These are phyloP conservation scores for Chironomus tepperi DNA, from an alignment of 1,140 invertebrate species.

Conservation along the genomic window DNA sequence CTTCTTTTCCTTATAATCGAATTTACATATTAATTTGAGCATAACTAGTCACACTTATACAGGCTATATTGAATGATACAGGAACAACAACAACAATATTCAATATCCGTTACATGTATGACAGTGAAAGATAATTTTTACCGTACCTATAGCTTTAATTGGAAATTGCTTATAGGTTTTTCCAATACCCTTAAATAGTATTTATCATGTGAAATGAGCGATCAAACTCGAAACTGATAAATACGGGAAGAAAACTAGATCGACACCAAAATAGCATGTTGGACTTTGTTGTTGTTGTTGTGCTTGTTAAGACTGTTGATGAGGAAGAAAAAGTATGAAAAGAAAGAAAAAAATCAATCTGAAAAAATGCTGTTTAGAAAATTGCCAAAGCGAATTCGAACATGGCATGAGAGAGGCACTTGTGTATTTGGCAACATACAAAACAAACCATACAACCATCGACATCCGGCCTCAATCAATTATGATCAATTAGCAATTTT, in stretches of 20 bases:
- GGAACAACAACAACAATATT: too few species aligned
- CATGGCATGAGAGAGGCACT: neutral
- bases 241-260: too few species aligned
- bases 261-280: too few species aligned
- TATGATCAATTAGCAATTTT: slow-evolving; percentile 24
- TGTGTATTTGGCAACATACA: neutral
- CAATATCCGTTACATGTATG: neutral
- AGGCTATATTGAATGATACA: neutral
- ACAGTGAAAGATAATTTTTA: neutral
- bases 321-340: neutral
- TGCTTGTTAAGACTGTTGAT: neutral
- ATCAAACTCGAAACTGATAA: too few species aligned
- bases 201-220: neutral
- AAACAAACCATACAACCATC: neutral
- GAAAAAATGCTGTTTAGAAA: too few species aligned
- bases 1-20: slow-evolving; percentile 17
- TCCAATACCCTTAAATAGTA: slow-evolving; percentile 6
- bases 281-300: neutral
- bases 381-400: too few species aligned
- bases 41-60: slow-evolving; percentile 10
- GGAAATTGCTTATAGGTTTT: neutral
- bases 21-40: slow-evolving; percentile 24
- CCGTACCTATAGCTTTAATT: neutral
- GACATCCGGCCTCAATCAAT: slow-evolving; percentile 21
- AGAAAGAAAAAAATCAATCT: neutral